Conservation (phyloP, 2,888 invertebrate species). For the Stenchaetothrips biformis region DNA sequence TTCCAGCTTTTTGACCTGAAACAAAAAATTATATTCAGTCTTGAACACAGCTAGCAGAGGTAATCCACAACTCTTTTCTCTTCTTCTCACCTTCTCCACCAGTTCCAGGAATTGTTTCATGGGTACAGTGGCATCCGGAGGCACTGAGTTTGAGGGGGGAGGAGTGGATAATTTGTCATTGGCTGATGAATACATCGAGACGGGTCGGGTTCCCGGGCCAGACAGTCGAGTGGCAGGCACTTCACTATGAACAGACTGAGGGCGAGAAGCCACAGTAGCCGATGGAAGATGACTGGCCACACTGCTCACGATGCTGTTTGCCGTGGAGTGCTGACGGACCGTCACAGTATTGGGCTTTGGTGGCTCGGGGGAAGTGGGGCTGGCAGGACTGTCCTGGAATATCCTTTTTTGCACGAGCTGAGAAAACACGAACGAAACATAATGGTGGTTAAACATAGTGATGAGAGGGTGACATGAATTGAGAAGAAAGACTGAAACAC, state of each 20-base stretch:
- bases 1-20: conserved; percentile 55
- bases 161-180: neutral
- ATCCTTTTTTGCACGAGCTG: neutral
- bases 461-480: neutral
- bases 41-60: neutral
- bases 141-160: neutral
- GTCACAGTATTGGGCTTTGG: conserved; percentile 10
- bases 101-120: conserved; percentile 44
- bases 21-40: neutral
- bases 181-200: conserved; percentile 25
- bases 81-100: conserved; percentile 47
- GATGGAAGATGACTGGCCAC: conserved; percentile 34
- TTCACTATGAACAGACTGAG: conserved; percentile 1
- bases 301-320: conserved; percentile 33
- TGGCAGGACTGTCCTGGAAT: conserved; percentile 6
- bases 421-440: neutral
- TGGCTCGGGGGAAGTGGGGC: neutral
- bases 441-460: neutral
- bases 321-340: conserved; percentile 17
- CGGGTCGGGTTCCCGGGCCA: conserved; percentile 32
- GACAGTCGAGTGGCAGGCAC: conserved; percentile 32
- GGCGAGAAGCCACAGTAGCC: conserved; percentile 31
- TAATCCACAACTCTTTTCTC: neutral
- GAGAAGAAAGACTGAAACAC: conserved; percentile 33
- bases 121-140: conserved; percentile 36